Conservation (phyloP, 1,140 invertebrate species). For the Drosophila equinoxialis region DNA sequence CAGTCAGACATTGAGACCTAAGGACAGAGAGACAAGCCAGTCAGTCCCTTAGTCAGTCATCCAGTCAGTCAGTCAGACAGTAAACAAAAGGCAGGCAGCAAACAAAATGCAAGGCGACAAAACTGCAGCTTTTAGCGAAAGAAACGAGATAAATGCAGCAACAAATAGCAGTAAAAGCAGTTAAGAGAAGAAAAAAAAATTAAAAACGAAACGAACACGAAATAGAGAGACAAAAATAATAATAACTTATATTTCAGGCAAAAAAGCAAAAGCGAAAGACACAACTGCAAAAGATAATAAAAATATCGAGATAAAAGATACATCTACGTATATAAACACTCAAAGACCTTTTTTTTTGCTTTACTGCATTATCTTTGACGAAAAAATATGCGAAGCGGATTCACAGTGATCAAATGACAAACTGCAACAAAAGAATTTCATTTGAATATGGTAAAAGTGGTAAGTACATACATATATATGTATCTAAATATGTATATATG, state of each 20-base stretch:
- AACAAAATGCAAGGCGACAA: conserved; percentile 63
- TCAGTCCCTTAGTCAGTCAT: background rate
- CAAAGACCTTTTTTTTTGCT: background rate
- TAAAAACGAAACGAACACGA: conserved; percentile 15
- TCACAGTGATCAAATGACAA: conserved; percentile 1
- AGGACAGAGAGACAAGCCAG: conserved; percentile 6
- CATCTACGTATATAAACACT: background rate
- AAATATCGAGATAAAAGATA: conserved; percentile 4
- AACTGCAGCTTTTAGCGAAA: conserved; percentile 52
- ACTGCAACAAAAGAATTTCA: conserved; percentile 1
- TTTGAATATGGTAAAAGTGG: background rate
- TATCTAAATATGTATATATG: no score
- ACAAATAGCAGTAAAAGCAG: conserved; percentile 27
- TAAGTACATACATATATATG: background rate
- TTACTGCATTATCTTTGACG: conserved; percentile 1
- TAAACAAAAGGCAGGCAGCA: conserved; percentile 10
- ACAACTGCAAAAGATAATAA: conserved; percentile 32
- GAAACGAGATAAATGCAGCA: conserved; percentile 2
- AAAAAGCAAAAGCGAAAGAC: conserved; percentile 13
- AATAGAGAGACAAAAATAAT: conserved; percentile 14
- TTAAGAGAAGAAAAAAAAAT: conserved; percentile 19
- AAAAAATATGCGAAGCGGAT: conserved; percentile 2
- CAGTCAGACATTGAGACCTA: conserved; percentile 5
- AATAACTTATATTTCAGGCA: conserved; percentile 4
- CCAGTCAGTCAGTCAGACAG: background rate